Percentiles rank a stretch among this genome's conserved stretches.
phyloP scores from a whole-genome alignment of 2,797 vertebrate genomes.

The Danio albolineatus region DNA sequence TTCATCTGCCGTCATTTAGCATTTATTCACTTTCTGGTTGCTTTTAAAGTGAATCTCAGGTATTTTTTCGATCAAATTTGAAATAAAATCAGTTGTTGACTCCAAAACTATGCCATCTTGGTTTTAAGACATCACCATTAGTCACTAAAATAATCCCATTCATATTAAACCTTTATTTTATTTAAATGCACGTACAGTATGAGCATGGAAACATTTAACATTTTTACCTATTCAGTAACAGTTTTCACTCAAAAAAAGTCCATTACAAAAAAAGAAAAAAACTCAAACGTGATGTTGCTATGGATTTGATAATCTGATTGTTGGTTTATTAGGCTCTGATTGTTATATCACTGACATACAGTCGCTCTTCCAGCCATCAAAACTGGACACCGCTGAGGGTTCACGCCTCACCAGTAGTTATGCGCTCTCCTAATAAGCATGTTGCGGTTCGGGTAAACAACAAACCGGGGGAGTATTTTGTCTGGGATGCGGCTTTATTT shows the following conservation, averaged over 20 bases:
- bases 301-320: neutral
- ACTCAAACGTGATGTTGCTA: neutral
- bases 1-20: neutral
- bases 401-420: slow-evolving; percentile 9
- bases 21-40: neutral
- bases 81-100: neutral
- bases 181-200: neutral
- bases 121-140: neutral
- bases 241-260: neutral
- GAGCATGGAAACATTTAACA: neutral
- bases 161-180: neutral
- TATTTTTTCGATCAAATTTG: neutral
- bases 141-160: neutral
- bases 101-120: neutral
- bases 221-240: neutral
- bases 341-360: neutral
- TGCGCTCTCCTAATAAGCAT: slow-evolving; percentile 21
- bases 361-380: neutral
- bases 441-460: slow-evolving; percentile 32
- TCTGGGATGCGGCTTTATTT: slow-evolving; percentile 39
- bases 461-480: slow-evolving; percentile 34
- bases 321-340: neutral
- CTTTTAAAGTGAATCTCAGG: neutral
- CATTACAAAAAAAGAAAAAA: neutral
- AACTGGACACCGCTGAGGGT: neutral